Evolutionary conservation across 2,888 invertebrate genomes (phyloP), one percentile per base, ranked within the genome.

Genomic region (Drosophila rellima): DNA sequence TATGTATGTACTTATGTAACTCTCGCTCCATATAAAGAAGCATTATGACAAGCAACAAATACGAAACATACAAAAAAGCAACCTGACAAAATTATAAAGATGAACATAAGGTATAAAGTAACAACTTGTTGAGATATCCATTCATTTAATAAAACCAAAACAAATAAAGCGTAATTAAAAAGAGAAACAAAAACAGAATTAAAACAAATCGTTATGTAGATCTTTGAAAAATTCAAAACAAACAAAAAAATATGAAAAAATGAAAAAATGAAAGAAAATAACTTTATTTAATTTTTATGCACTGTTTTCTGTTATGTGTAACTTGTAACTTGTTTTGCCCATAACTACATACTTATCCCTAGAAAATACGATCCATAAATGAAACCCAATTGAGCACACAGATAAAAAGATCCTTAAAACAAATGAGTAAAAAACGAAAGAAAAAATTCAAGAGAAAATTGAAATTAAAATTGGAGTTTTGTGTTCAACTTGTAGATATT

Each of bases 401-500:
- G 63, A 63, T 63, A 47, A 61, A 39, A 68, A 40, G 59, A 66
- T 59, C 63, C 70, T 56, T 60, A 26, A 52, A 35, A 56, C 33
- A 52, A 47, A 50, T 35, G 40, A 42, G n/a, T 51, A 20, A 68
- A 63, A 67, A 55, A 57, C 48, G 61, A 70, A 65, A 65, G 40
- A 26, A 11, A 57, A 56, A 26, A 45, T 10, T 40, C 2, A 40
- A 39, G 15, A 39, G 39, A 18, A 26, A 18, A 44, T 44, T 8
- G 26, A 52, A 60, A 61, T 23, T 51, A 40, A 54, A 51, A 35
- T 40, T 39, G 15, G n/a, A 73, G 67, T 78, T 84, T 88, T 86
- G 88, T 86, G 88, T 88, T 86, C 81, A 85, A 88, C 82, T 85
- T 86, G 85, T 86, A 86, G 88, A 86, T 88, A 85, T 85, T 80